Conservation (phyloP, 2,888 invertebrate species). For the Melikaiella ostensackeni region DNA sequence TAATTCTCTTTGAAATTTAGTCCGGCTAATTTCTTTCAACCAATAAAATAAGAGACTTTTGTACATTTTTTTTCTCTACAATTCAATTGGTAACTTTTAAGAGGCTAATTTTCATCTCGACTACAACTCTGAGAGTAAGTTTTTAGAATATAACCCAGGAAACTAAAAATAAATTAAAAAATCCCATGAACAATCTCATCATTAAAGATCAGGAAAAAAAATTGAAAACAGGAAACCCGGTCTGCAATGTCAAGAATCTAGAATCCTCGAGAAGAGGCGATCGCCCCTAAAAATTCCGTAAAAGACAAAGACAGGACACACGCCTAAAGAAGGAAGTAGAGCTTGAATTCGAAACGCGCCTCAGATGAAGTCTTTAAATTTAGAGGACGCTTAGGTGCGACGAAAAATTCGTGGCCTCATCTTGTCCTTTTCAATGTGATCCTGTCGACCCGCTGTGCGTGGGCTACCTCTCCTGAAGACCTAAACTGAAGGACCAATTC, state of each 20-base stretch:
- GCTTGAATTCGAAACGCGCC: conserved; percentile 48
- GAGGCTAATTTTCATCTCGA: no score
- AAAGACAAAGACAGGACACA: neutral
- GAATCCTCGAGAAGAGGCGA: neutral
- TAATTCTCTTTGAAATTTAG: no score
- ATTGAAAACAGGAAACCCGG: neutral
- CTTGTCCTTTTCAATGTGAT: conserved; percentile 30
- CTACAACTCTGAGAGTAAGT: no score
- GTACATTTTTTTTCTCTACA: no score
- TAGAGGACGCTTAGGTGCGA: conserved; percentile 1
- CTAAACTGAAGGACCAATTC: conserved; percentile 40
- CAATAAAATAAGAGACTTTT: no score
- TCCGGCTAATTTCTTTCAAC: no score
- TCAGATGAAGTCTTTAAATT: conserved; percentile 41
- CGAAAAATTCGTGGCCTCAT: conserved; percentile 38
- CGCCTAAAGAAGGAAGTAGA: neutral
- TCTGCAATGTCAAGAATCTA: neutral
- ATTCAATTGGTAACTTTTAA: no score
- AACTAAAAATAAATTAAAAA: no score
- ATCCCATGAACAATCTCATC: no score
- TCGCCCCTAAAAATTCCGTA: neutral
- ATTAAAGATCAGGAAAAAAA: neutral
- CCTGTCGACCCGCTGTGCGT: conserved; percentile 29
- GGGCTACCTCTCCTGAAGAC: conserved; percentile 37
- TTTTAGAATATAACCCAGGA: no score